Conservation (phyloP, 2,888 invertebrate genomes). For the Sarcophaga subvicina region DNA sequence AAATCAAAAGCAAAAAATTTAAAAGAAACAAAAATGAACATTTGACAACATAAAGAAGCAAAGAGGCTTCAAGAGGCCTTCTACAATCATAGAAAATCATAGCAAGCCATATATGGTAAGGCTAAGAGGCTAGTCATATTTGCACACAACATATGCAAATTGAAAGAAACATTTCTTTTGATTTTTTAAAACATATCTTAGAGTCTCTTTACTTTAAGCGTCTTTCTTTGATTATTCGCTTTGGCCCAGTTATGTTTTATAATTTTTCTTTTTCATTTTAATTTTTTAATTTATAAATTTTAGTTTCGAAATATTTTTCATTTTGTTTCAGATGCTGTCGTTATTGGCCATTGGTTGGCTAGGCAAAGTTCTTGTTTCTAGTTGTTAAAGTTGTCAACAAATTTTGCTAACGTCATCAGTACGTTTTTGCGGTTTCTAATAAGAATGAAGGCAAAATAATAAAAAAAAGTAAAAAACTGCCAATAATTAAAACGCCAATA, state of each 20-base stretch:
- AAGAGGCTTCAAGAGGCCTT: background rate
- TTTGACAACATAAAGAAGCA: background rate
- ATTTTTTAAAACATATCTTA: background rate
- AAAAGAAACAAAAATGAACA: background rate
- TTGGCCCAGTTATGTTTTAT: too few relatives aligned
- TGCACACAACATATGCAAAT: background rate
- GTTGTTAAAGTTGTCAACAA: too few relatives aligned
- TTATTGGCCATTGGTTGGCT: too few relatives aligned
- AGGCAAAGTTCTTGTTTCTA: too few relatives aligned
- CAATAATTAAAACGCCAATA: conserved; percentile 49
- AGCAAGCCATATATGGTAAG: background rate
- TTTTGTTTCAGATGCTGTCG: too few relatives aligned
- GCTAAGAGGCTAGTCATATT: background rate
- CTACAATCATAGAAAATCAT: background rate
- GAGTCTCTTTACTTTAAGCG: background rate
- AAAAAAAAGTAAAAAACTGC: background rate
- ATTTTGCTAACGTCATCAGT: conserved; percentile 51
- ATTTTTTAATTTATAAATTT: too few relatives aligned
- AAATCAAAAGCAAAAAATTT: conserved; percentile 30
- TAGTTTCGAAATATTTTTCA: too few relatives aligned
- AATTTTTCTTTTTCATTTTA: too few relatives aligned
- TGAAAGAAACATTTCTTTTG: background rate
- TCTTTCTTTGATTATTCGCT: too few relatives aligned
- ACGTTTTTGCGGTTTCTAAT: conserved; percentile 35
- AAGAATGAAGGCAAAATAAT: conserved; percentile 14